Base-by-base conservation (phyloP, 2,113 vertebrate genomes). In the Chlorodrepanis virens region DNA sequence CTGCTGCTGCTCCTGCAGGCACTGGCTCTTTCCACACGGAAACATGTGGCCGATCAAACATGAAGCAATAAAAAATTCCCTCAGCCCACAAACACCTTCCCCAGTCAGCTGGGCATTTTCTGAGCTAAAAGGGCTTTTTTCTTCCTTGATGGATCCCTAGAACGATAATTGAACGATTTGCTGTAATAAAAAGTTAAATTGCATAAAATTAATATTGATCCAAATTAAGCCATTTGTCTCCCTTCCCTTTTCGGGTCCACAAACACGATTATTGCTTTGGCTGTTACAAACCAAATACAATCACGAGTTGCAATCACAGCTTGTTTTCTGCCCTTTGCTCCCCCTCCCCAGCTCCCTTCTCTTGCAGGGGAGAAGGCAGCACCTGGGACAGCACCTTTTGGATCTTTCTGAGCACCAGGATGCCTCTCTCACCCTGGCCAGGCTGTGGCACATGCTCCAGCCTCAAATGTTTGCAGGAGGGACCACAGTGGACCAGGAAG, bases 171-270 rank as follows among this genome's bases (percentile, higher is more conserved):
- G 95, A 93, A 78, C 28, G 54, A 93, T 98, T 98, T 97, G 87
- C 97, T 88, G 80, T 87, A 97, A 96, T 94, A 97, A 97, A 93
- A 91, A 97, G 97, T 96, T 97, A 98, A 98, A 98, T 93, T 95
- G 97, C 90, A 90, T 97, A 97, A 97, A 98, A 98, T 98, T 97
- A 98, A 98, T 98, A 98, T 98, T 94, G 98, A 98, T 97, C 97
- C 97, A 96, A 97, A 98, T 98, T 97, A 98, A 97, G 94, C 91
- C 96, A 93, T 98, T 98, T 97, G 97, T 97, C 97, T 98, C 97
- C 93, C 93, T 95, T 95, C 94, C 92, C 88, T 95, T 97, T 97
- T 97, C 59, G 17, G 57, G 92, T 90, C 86, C 89, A 64, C 96
- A 98, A 87, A 98, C 76, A 94, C 89, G 95, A 82, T 97, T 96